Evolutionary conservation across 1,140 invertebrate genomes (phyloP).

Genomic region (Drosophila nannoptera): DNA sequence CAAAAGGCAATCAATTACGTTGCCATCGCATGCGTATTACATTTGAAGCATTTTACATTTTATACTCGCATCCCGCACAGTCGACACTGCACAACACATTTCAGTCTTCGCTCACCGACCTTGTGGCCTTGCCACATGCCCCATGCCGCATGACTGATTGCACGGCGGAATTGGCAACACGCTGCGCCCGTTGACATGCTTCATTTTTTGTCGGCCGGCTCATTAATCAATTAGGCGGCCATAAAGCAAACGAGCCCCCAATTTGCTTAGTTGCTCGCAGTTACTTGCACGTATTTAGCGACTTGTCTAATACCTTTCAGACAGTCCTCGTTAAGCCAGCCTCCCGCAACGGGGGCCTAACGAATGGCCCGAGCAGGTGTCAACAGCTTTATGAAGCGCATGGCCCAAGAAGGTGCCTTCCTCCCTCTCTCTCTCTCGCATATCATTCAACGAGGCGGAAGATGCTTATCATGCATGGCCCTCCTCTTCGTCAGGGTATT

Average conservation of each 20-base stretch:
- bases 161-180: conserved; percentile 48
- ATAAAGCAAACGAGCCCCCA: conserved; percentile 55
- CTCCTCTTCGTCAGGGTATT: too few species aligned
- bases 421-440: too few species aligned
- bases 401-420: too few species aligned
- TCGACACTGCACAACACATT: not conserved
- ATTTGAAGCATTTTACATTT: conserved; percentile 60
- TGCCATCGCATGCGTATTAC: conserved; percentile 54
- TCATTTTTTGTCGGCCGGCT: conserved; percentile 30
- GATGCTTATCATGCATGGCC: too few species aligned
- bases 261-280: conserved; percentile 31
- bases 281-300: conserved; percentile 41
- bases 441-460: too few species aligned
- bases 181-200: conserved; percentile 56
- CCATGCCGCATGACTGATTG: conserved; percentile 47
- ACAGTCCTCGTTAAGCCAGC: not conserved
- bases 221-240: conserved; percentile 73
- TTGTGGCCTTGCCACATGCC: not conserved
- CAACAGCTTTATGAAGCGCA: too few species aligned
- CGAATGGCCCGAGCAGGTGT: not conserved
- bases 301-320: conserved; percentile 44
- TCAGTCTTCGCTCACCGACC: not conserved
- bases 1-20: conserved; percentile 66
- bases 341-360: not conserved
- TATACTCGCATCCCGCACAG: conserved; percentile 11